Percentiles rank a stretch among this genome's conserved stretches.
phyloP scores from a whole-genome alignment of 2,888 invertebrate genomes.

The Archips xylosteana region DNA sequence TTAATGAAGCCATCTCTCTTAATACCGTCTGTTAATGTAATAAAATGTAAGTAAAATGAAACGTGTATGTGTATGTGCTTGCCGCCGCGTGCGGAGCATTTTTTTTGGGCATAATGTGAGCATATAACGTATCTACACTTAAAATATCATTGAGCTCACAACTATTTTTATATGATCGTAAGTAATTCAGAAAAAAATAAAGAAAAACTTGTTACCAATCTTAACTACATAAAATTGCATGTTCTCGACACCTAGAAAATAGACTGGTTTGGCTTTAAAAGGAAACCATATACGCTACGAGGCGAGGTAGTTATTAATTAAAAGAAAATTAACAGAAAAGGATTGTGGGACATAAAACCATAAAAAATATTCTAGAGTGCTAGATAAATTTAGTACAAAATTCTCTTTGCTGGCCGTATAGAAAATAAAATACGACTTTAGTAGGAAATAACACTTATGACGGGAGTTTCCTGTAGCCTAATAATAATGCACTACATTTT shows the following conservation, averaged over 20 bases:
- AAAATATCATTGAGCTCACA: too few species aligned
- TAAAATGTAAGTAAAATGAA: too few species aligned
- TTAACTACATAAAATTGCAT: not conserved
- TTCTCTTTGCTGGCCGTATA: constrained; percentile 2
- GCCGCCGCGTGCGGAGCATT: too few species aligned
- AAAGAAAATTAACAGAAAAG: constrained; percentile 1
- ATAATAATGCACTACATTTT: too few species aligned
- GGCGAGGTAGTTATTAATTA: constrained; percentile 6
- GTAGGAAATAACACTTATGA: too few species aligned
- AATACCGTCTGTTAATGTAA: too few species aligned
- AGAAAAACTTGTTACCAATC: not conserved
- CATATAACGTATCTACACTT: too few species aligned
- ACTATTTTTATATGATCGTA: not conserved
- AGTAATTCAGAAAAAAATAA: constrained; percentile 4
- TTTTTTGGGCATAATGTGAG: too few species aligned
- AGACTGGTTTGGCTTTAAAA: constrained; percentile 4
- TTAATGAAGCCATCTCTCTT: too few species aligned
- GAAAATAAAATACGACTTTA: not conserved
- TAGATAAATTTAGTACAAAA: not conserved
- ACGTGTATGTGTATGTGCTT: too few species aligned
- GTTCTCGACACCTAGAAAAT: not conserved
- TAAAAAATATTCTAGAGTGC: not conserved
- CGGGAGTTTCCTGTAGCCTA: too few species aligned
- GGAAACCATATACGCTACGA: constrained; percentile 2
- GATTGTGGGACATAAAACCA: not conserved